Evolutionary conservation across 2,797 vertebrate species (phyloP).

Genomic region (Spinus pinus): DNA sequence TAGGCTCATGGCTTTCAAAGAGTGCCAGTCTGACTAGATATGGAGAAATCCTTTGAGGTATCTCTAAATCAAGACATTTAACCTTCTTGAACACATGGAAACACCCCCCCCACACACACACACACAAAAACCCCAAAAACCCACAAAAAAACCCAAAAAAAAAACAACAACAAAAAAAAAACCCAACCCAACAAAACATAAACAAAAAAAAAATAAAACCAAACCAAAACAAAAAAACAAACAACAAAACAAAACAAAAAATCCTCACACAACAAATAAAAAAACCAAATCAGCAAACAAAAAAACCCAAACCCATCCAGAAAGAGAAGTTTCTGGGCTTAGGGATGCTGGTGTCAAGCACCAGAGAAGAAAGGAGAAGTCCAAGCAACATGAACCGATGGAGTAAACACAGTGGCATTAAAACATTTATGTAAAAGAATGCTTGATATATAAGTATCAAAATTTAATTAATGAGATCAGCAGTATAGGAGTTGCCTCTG

Average conservation of each 20-base stretch:
- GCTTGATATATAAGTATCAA: neutral
- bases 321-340: neutral
- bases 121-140: too few relatives aligned
- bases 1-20: neutral
- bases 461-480: neutral
- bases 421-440: neutral
- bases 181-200: neutral
- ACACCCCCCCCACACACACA: neutral
- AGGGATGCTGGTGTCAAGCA: neutral
- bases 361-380: neutral
- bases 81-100: neutral
- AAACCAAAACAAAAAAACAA: neutral
- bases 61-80: neutral
- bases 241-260: neutral
- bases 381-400: neutral
- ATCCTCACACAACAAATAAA: neutral
- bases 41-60: neutral
- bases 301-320: neutral
- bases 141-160: neutral
- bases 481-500: neutral
- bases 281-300: neutral
- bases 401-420: accelerated
- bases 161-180: neutral
- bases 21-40: neutral
- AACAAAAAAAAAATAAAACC: neutral